phyloP scores from a whole-genome alignment of 2,888 invertebrate genomes.

The Disparrhopalites patrizii region DNA sequence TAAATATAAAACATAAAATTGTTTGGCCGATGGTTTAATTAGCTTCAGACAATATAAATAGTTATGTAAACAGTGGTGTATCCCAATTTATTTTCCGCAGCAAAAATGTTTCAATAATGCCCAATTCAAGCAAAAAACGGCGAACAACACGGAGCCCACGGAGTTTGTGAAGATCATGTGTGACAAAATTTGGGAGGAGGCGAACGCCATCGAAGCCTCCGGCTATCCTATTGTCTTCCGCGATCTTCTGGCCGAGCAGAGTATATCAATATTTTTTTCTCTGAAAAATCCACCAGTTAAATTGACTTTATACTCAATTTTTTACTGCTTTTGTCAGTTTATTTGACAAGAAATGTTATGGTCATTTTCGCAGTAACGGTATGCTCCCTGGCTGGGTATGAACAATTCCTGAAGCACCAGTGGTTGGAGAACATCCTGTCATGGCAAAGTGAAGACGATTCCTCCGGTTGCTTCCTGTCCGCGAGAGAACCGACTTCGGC shows the following conservation, averaged over 20 bases:
- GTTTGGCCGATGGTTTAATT: no score
- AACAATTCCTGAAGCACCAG: slow-evolving; percentile 52
- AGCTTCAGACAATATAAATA: no score
- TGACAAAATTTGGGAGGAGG: slow-evolving; percentile 38
- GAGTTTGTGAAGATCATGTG: slow-evolving; percentile 34
- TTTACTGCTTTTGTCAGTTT: slow-evolving; percentile 22
- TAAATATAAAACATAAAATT: no score
- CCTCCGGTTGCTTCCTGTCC: slow-evolving; percentile 8
- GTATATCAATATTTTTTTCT: slow-evolving; percentile 21
- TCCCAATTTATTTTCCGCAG: slow-evolving; percentile 14
- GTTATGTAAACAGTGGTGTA: no score
- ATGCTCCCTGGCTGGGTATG: slow-evolving; percentile 55
- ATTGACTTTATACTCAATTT: neutral
- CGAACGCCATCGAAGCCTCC: slow-evolving; percentile 34
- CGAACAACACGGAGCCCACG: neutral
- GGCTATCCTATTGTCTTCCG: slow-evolving; percentile 36
- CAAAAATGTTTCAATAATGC: slow-evolving; percentile 2
- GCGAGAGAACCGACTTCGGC: neutral
- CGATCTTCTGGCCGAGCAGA: slow-evolving; percentile 42
- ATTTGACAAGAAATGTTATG: no score
- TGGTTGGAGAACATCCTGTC: slow-evolving; percentile 52
- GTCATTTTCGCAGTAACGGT: slow-evolving; percentile 53
- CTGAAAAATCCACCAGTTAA: neutral
- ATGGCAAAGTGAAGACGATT: slow-evolving; percentile 50
- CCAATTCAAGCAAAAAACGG: neutral